Evolutionary conservation across 2,888 invertebrate species (phyloP).

Genomic region (Pheosia tremula): DNA sequence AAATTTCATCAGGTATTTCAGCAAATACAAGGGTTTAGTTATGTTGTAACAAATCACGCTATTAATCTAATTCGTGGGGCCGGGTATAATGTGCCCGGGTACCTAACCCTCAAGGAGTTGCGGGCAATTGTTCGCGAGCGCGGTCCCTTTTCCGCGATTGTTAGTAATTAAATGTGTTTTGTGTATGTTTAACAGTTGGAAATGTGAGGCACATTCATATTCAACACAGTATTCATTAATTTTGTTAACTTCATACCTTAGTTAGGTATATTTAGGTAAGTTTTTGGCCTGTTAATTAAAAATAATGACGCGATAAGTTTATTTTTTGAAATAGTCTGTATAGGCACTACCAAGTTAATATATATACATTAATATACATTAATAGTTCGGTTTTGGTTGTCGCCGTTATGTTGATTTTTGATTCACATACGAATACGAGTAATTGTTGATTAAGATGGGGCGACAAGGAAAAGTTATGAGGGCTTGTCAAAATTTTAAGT

Average conservation of each 20-base stretch:
- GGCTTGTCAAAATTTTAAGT: no score
- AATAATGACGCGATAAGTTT: no score
- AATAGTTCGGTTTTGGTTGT: no score
- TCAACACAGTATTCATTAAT: neutral
- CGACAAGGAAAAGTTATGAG: no score
- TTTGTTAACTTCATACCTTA: neutral
- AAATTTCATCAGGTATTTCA: neutral
- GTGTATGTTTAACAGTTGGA: neutral
- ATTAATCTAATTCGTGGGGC: neutral
- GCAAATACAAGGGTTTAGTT: neutral
- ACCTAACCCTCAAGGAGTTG: conserved; percentile 3
- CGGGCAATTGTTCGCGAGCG: neutral
- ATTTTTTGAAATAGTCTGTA: no score
- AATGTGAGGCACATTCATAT: neutral
- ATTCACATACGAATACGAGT: no score
- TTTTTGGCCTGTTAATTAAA: no score
- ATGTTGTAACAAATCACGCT: conserved; percentile 2
- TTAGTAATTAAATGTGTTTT: neutral
- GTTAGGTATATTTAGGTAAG: neutral
- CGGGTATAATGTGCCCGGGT: neutral
- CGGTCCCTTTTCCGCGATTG: conserved; percentile 1
- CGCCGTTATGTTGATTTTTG: no score
- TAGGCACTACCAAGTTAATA: no score
- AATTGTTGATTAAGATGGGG: no score
- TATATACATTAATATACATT: no score